Conservation (phyloP, 2,888 invertebrate species). For the Aromia moschata region DNA sequence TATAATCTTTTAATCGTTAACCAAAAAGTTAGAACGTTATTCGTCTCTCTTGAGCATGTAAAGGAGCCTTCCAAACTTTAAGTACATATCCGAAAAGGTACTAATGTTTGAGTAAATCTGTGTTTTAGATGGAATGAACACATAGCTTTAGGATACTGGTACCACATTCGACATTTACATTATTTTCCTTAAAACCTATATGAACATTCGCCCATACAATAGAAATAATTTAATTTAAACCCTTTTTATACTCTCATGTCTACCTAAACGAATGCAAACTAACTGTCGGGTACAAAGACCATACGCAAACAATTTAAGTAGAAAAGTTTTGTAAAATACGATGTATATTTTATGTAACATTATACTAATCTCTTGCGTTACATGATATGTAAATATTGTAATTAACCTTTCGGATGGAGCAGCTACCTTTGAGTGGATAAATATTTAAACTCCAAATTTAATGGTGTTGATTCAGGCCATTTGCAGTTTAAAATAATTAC, state of each 20-base stretch:
- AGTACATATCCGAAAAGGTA: no score
- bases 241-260: not conserved
- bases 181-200: no score
- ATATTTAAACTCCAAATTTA: not conserved
- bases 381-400: not conserved
- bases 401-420: not conserved
- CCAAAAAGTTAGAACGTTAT: no score
- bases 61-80: no score
- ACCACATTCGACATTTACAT: no score
- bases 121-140: no score
- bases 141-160: no score
- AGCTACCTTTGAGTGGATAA: not conserved
- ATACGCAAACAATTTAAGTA: not conserved
- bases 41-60: no score
- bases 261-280: conserved; percentile 3
- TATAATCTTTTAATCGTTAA: no score
- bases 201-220: no score
- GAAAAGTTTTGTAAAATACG: not conserved
- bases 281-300: not conserved
- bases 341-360: not conserved
- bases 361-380: not conserved
- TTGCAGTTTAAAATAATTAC: no score
- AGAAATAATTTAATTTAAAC: not conserved
- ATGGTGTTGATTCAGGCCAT: not conserved
- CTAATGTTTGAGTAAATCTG: no score